Base-by-base conservation (phyloP, 1,140 invertebrate species). In the Atta cephalotes region DNA sequence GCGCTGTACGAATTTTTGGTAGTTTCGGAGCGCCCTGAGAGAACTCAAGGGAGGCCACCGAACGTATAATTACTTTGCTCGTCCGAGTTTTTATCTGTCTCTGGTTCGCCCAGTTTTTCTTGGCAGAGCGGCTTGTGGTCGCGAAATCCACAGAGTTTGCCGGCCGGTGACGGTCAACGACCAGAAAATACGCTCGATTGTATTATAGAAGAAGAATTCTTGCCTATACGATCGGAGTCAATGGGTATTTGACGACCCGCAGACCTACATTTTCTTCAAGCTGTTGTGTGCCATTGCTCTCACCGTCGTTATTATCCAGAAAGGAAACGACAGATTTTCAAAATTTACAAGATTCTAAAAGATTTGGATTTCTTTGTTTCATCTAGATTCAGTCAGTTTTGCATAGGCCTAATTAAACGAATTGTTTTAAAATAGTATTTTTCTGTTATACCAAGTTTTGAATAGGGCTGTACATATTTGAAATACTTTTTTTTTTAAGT, bases 81-180 rank as follows among this genome's bases (percentile, higher is more conserved):
- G 88, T 85, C 91, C 87, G 88, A 87, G 92, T 93, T 93, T 93
- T 93, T 93, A 90, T 74, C 70, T 49, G 89, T 84, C 71, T 53
- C 91, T 86, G 89, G 87, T 84, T 88, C 86, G 86, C 91, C 93
- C 88, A 93, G 92, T 93, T 92, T 93, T 93, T 93, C 92, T 89
- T 21, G 68, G 80, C 74, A 66, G 60, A 65, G 53, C 77, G 31
- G 18, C 31, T 25, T 14, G 78, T 39, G 62, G 3, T 71, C 35
- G 70, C 76, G 87, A 58, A 79, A 74, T 58, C 88, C 86, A 87
- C 79, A 10, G 85, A 90, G 89, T 70, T 90, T 68, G 76, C 88
- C 89, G 89, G 85, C 65, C 88, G 88, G 78, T 76, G 82, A 90
- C 90, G 93, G 93, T 94, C 92, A 93, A 90, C 89, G 93, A 94